Base-by-base conservation (phyloP, 2,113 vertebrate species). In the Xyliphius kryptos region DNA sequence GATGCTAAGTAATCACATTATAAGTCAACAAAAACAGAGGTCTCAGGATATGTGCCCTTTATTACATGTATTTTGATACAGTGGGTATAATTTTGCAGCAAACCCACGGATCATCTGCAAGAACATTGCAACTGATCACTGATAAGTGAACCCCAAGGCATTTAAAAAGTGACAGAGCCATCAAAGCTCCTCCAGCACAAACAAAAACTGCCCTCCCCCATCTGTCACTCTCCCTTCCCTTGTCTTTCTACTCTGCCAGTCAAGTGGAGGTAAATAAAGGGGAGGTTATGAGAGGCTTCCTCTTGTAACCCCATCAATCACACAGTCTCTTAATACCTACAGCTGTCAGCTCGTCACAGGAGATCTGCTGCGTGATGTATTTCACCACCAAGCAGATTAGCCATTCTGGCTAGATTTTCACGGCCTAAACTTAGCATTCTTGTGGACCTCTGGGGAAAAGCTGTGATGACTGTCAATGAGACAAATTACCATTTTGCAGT, bases 241-340 rank as follows among this genome's bases (percentile, higher is more conserved):
- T 50, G 64, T 40, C 12, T 37, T 13, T 41, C 66, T 49, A 59
- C 60, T 64, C 76, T 78, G 74, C 81, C 80, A 81, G 59, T 81
- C 79, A 82, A 71, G 70, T 60, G 63, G 76, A 79, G 76, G 76
- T 78, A 81, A 82, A 85, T 82, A 81, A 82, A 81, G 71, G 70
- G 67, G 70, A 80, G 75, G 77, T 77, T 82, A 81, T 81, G 78
- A 79, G 76, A 77, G 70, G 71, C 79, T 76, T 82, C 74, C 70
- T 76, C 73, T 75, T 76, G 70, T 73, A 77, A 50, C 81, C 74
- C 76, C 73, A 80, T 87, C 82, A 79, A 80, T 85, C 82, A 85
- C 68, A 22, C 63, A 41, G 76, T 75, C 74, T 79, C 78, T 81
- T 85, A 80, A 85, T 84, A 81, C 79, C 71, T 82, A 77, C 78